These are phyloP conservation scores for Orthosia cruda DNA, from an alignment of 2,888 invertebrate genomes.

Conservation along the genomic window DNA sequence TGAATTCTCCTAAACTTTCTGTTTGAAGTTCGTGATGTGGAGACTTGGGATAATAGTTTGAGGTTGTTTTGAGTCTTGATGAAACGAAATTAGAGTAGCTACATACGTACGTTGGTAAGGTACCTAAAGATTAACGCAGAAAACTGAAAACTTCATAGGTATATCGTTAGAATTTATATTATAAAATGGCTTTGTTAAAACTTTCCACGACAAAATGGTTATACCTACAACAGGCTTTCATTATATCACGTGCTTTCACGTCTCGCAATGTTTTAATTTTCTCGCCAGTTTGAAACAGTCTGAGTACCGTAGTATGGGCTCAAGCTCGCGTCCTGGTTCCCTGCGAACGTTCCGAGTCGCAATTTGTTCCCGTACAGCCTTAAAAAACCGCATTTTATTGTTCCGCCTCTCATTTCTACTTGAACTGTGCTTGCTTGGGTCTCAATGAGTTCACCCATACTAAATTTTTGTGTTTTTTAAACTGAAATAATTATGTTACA, in stretches of 20 bases:
- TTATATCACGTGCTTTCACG: neutral
- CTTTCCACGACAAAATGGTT: neutral
- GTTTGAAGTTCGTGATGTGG: slow-evolving; percentile 2
- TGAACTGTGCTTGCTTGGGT: slow-evolving; percentile 80
- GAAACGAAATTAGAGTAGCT: neutral
- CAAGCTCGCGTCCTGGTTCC: slow-evolving; percentile 82
- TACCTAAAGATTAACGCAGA: neutral
- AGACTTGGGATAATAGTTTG: slow-evolving; percentile 23
- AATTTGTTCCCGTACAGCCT: slow-evolving; percentile 89
- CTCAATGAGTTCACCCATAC: slow-evolving; percentile 77
- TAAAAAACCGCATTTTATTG: slow-evolving; percentile 91
- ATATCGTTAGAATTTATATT: no score
- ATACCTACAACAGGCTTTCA: neutral
- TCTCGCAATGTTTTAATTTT: neutral
- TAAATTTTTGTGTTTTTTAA: slow-evolving; percentile 69
- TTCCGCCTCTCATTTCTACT: slow-evolving; percentile 86
- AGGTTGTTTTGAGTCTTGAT: slow-evolving; percentile 7
- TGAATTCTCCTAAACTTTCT: slow-evolving; percentile 9
- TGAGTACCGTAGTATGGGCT: slow-evolving; percentile 77
- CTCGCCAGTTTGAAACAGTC: slow-evolving; percentile 5
- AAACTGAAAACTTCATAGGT: neutral
- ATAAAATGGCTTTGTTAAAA: neutral
- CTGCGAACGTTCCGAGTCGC: slow-evolving; percentile 83
- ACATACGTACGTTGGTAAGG: neutral
- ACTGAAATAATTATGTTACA: slow-evolving; percentile 38